phyloP scores from a whole-genome alignment of 2,113 vertebrate genomes.

The Scomber scombrus region DNA sequence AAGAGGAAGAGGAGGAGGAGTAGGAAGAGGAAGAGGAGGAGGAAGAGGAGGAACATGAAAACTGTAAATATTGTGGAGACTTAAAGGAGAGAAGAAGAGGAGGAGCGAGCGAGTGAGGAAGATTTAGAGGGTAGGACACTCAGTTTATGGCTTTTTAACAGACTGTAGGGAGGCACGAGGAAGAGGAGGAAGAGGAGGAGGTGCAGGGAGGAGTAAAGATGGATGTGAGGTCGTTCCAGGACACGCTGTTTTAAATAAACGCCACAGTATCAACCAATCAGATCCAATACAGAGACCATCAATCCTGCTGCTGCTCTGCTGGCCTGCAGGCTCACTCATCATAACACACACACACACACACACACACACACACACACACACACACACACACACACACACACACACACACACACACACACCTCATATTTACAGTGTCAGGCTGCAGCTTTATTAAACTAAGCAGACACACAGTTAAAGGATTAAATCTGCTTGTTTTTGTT shows the following conservation, averaged over 20 bases:
- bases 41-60: too few species aligned
- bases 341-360: constrained; percentile 1
- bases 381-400: background rate
- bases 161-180: background rate
- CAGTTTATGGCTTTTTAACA: constrained; percentile 20
- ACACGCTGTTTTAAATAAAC: constrained; percentile 56
- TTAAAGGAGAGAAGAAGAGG: too few species aligned
- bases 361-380: background rate
- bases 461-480: too few species aligned
- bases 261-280: constrained; percentile 26
- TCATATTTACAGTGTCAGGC: too few species aligned
- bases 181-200: background rate
- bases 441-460: too few species aligned
- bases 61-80: too few species aligned
- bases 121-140: constrained; percentile 8
- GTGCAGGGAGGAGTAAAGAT: background rate
- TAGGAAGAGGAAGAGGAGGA: too few species aligned
- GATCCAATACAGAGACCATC: constrained; percentile 35
- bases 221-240: constrained; percentile 40
- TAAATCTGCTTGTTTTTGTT: too few species aligned
- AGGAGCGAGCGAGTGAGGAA: background rate
- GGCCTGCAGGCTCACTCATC: constrained; percentile 24
- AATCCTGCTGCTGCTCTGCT: constrained; percentile 43
- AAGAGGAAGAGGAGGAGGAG: too few species aligned
- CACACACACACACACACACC: background rate